A percentile compares a stretch with the other conserved stretches of the same genome.
phyloP scores from a whole-genome alignment of 1,140 invertebrate genomes.

The Drosophila oshimai region DNA sequence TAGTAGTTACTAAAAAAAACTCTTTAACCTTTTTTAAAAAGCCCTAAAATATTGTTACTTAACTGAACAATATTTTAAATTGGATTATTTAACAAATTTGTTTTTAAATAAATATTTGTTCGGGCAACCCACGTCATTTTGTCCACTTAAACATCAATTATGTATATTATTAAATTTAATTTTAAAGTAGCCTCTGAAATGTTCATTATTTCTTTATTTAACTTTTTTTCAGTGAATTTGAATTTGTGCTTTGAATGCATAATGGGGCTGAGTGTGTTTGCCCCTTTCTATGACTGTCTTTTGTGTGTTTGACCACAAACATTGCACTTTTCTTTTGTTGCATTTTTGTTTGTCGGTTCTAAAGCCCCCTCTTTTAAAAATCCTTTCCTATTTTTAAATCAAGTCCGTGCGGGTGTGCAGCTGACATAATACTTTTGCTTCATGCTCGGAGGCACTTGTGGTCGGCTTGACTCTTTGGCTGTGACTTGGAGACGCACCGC shows the following conservation, averaged over 20 bases:
- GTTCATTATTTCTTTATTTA: not conserved
- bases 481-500: constrained; percentile 21
- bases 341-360: constrained; percentile 55
- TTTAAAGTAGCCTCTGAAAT: too few species aligned
- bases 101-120: too few species aligned
- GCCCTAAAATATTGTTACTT: too few species aligned
- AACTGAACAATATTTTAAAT: too few species aligned
- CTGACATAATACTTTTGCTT: constrained; percentile 48
- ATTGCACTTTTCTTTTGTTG: constrained; percentile 72
- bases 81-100: too few species aligned
- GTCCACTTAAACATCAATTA: too few species aligned
- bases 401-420: constrained; percentile 33
- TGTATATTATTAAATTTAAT: not conserved
- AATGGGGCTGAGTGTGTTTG: constrained; percentile 6
- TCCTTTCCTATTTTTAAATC: not conserved
- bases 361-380: not conserved
- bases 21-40: not conserved
- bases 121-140: too few species aligned
- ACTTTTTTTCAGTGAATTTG: not conserved
- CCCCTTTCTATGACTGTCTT: constrained; percentile 22
- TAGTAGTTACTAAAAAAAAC: too few species aligned
- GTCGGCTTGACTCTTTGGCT: constrained; percentile 28
- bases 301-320: constrained; percentile 73
- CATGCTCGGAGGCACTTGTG: constrained; percentile 27
- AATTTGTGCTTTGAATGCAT: constrained; percentile 6